Percentiles rank a stretch among this genome's conserved stretches.
These are phyloP conservation scores for Rhamphomyia laevipes DNA, from an alignment of 2,888 invertebrate species.

Conservation along the genomic window DNA sequence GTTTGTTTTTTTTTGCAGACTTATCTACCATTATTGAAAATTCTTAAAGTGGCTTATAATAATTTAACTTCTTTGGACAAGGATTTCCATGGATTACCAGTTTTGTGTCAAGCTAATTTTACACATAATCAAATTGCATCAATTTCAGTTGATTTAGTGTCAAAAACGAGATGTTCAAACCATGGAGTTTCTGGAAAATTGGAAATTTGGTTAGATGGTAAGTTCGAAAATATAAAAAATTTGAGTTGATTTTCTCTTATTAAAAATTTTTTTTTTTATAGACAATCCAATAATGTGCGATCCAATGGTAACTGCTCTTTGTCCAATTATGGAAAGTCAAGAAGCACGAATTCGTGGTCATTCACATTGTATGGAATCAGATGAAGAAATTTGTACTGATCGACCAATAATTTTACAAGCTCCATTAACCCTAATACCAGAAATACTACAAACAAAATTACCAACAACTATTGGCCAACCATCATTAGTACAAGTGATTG, in stretches of 20 bases:
- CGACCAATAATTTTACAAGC: conserved; percentile 26
- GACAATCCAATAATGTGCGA: conserved; percentile 75
- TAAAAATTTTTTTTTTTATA: conserved; percentile 27
- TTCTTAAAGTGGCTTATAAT: conserved; percentile 65
- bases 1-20: conserved; percentile 43
- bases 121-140: conserved; percentile 63
- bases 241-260: not conserved
- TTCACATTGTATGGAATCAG: conserved; percentile 42
- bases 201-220: conserved; percentile 73
- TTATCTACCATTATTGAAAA: conserved; percentile 62
- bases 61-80: conserved; percentile 60
- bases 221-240: conserved; percentile 20
- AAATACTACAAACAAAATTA: conserved; percentile 13
- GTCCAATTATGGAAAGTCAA: conserved; percentile 54
- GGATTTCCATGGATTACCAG: conserved; percentile 73
- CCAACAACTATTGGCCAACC: conserved; percentile 17
- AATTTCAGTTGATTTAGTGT: conserved; percentile 61
- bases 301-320: conserved; percentile 52
- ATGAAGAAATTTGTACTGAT: conserved; percentile 34
- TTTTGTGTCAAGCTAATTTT: conserved; percentile 67
- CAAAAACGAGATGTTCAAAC: conserved; percentile 67
- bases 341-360: conserved; percentile 62
- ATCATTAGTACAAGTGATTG: conserved; percentile 27
- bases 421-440: conserved; percentile 15
- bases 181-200: conserved; percentile 56